These are phyloP conservation scores for Irena cyanogastra DNA, from an alignment of 2,113 vertebrate species.

Conservation along the genomic window DNA sequence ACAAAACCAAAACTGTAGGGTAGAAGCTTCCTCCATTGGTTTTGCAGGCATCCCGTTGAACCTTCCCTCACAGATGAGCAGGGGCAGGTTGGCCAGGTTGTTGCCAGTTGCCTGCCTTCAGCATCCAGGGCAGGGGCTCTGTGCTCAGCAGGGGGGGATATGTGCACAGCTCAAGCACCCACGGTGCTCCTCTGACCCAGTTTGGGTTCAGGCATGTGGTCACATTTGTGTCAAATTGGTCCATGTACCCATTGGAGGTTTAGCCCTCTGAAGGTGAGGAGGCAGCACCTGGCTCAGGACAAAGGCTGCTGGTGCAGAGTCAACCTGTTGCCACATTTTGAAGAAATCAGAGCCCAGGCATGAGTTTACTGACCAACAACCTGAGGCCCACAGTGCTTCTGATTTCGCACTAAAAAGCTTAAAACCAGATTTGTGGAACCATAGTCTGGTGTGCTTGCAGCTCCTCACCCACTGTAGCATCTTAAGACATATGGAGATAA, in stretches of 20 bases:
- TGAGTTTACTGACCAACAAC: background rate
- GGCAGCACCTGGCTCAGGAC: background rate
- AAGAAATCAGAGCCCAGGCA: background rate
- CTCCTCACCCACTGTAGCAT: background rate
- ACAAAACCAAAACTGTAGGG: background rate
- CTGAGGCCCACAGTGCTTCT: background rate
- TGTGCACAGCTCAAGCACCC: background rate
- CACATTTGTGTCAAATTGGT: background rate
- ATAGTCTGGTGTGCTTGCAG: background rate
- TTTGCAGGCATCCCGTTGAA: background rate
- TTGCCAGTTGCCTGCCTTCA: background rate
- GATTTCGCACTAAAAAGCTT: background rate
- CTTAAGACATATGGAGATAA: background rate
- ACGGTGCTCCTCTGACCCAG: background rate
- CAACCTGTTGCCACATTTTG: background rate
- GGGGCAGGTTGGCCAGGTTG: background rate
- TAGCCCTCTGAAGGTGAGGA: background rate
- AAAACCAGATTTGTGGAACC: background rate
- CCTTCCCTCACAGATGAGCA: background rate
- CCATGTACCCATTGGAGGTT: rapidly evolving
- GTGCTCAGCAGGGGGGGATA: background rate
- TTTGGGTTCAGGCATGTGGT: background rate
- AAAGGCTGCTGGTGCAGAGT: background rate
- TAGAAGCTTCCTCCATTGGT: background rate
- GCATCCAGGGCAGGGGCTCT: background rate